phyloP scores from a whole-genome alignment of 2,888 invertebrate genomes.

The Calliopum simillimum region DNA sequence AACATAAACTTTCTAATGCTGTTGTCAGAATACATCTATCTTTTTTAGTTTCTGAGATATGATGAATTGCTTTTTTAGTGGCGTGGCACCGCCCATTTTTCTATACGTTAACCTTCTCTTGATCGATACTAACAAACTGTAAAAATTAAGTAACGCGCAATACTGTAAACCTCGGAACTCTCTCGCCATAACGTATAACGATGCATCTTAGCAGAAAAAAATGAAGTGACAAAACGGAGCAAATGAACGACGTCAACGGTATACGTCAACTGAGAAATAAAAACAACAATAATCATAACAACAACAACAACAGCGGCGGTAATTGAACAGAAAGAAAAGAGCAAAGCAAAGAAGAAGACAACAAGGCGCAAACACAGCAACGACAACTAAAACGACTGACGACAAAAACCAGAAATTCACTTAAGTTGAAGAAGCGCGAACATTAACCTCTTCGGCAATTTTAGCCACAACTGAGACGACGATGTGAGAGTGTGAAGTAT shows the following conservation, averaged over 20 bases:
- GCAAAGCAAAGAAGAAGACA: neutral
- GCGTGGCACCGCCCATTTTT: too few species aligned
- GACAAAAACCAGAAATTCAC: slow-evolving; percentile 26
- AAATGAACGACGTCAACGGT: slow-evolving; percentile 10
- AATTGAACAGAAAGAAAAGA: neutral
- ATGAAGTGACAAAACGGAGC: neutral
- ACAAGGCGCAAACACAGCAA: neutral
- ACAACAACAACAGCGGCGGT: neutral
- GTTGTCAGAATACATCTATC: too few species aligned
- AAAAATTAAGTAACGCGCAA: too few species aligned
- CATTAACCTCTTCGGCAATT: slow-evolving; percentile 13
- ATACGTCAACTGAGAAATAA: neutral
- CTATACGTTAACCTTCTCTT: too few species aligned
- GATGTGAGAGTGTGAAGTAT: too few species aligned
- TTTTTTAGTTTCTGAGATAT: too few species aligned
- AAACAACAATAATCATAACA: neutral
- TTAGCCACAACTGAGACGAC: neutral
- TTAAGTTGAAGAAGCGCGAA: slow-evolving; percentile 19
- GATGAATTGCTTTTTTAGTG: too few species aligned
- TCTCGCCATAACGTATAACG: slow-evolving; percentile 5
- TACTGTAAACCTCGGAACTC: too few species aligned
- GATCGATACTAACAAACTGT: too few species aligned
- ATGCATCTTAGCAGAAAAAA: neutral
- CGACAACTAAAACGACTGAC: neutral
- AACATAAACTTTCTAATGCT: too few species aligned